phyloP scores from a whole-genome alignment of 2,797 vertebrate genomes.

The Peromyscus nudipes region DNA sequence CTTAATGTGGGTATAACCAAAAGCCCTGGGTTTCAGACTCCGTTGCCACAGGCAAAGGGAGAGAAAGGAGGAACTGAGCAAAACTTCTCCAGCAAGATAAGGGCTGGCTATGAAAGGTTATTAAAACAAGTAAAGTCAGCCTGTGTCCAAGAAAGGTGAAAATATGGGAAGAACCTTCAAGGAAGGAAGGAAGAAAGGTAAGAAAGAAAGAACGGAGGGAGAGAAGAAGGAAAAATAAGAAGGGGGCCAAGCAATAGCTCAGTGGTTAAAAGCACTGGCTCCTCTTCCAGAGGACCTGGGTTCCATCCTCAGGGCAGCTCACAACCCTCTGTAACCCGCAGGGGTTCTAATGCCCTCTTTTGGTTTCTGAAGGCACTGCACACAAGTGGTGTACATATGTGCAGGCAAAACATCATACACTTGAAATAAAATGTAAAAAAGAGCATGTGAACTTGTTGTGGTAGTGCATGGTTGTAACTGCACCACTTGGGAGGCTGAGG shows the following conservation, averaged over 20 bases:
- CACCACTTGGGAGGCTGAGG: background rate
- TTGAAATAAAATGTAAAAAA: background rate
- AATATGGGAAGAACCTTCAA: background rate
- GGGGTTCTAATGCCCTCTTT: background rate
- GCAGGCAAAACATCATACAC: background rate
- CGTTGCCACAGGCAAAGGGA: background rate
- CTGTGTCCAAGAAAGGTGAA: background rate
- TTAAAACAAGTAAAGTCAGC: slow-evolving; percentile 18
- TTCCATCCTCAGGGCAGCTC: background rate
- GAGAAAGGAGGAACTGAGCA: background rate
- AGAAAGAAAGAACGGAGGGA: background rate
- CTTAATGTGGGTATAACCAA: background rate
- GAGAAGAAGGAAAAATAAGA: background rate
- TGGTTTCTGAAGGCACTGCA: background rate
- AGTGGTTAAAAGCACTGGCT: background rate
- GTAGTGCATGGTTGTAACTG: background rate
- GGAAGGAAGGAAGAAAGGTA: background rate
- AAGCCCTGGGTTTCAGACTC: background rate
- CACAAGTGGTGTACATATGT: background rate
- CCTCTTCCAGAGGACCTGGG: background rate
- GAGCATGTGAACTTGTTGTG: background rate
- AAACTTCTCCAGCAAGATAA: background rate
- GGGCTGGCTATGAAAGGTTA: background rate
- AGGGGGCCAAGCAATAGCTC: background rate
- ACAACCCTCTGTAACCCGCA: background rate